phyloP scores from a whole-genome alignment of 1,140 invertebrate species.

The Leptopilina boulardi region DNA sequence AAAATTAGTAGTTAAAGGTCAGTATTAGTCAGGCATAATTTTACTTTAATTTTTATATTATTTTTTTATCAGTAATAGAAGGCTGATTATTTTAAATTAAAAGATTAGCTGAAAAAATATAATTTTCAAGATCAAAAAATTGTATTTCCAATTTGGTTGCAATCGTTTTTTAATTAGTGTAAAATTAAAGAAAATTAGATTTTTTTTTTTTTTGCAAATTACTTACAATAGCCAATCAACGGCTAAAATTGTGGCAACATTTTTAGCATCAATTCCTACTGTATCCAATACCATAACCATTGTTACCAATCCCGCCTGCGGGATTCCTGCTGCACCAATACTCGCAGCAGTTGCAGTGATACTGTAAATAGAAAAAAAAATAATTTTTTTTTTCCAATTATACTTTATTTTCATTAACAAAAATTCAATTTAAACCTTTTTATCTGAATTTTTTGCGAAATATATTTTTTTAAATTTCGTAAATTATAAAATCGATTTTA shows the following conservation, averaged over 20 bases:
- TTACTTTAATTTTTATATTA: too few relatives aligned
- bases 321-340: conserved; percentile 93
- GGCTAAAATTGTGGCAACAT: conserved; percentile 88
- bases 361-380: conserved; percentile 76
- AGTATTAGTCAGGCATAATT: too few relatives aligned
- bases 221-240: conserved; percentile 94
- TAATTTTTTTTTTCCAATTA: conserved; percentile 72
- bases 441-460: too few relatives aligned
- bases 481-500: too few relatives aligned
- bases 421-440: background rate
- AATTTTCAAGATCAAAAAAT: too few relatives aligned
- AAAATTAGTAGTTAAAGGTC: too few relatives aligned
- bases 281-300: conserved; percentile 92
- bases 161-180: too few relatives aligned
- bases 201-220: conserved; percentile 73
- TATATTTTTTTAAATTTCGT: too few relatives aligned
- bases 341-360: conserved; percentile 91
- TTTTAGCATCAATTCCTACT: conserved; percentile 87
- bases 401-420: conserved; percentile 61
- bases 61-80: too few relatives aligned
- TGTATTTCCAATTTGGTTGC: too few relatives aligned
- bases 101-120: too few relatives aligned
- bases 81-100: too few relatives aligned
- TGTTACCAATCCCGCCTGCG: conserved; percentile 88
- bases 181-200: conserved; percentile 78